phyloP scores from a whole-genome alignment of 2,797 vertebrate genomes.

The Sebastes diaconus region DNA sequence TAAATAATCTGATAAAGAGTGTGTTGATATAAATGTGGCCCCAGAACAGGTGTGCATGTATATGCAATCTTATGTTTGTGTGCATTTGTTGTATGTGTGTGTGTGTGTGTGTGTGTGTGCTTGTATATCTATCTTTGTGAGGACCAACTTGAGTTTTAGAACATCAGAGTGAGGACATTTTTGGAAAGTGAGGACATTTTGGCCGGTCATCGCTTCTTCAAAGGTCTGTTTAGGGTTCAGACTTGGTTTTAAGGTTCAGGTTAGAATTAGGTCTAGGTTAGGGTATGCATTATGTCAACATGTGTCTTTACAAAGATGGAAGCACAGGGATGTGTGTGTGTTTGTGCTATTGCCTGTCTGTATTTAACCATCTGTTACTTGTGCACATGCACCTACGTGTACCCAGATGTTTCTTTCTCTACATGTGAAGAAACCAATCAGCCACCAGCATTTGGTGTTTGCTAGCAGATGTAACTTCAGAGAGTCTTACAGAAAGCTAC shows the following conservation, averaged over 20 bases:
- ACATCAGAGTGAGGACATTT: background rate
- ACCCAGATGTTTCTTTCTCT: conserved; percentile 31
- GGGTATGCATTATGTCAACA: background rate
- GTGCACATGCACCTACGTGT: background rate
- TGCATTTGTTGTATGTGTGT: background rate
- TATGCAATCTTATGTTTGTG: background rate
- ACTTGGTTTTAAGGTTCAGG: background rate
- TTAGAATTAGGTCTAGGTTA: background rate
- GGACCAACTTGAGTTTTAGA: background rate
- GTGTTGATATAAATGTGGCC: background rate
- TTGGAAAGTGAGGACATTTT: background rate
- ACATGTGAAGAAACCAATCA: conserved; percentile 50
- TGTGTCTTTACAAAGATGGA: background rate
- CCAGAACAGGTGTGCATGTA: background rate
- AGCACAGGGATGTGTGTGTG: background rate
- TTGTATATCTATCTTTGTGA: background rate
- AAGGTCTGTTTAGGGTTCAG: background rate
- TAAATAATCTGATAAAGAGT: background rate
- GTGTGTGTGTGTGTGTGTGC: background rate
- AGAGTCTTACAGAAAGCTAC: conserved; percentile 6
- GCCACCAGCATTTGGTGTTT: conserved; percentile 37
- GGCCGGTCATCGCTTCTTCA: background rate
- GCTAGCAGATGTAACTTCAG: conserved; percentile 62
- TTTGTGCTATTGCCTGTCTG: background rate
- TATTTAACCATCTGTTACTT: conserved; percentile 16